Evolutionary conservation across 2,888 invertebrate genomes (phyloP).

Genomic region (Cephus rjabovi): DNA sequence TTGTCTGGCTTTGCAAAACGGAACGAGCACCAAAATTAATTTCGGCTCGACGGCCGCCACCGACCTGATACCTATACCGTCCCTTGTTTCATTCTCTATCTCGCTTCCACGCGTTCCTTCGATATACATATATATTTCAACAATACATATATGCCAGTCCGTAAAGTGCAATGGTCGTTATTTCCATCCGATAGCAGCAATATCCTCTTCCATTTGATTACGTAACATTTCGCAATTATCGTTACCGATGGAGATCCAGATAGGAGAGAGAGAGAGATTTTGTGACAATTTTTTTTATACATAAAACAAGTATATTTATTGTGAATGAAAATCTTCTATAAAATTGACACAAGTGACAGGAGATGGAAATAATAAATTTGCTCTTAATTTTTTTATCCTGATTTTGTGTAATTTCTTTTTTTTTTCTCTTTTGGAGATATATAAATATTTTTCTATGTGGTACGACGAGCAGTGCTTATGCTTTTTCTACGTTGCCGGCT

Average conservation of each 20-base stretch:
- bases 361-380: background rate
- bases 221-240: background rate
- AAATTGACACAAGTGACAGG: background rate
- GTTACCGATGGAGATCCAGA: background rate
- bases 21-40: background rate
- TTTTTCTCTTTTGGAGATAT: background rate
- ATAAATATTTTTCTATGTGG: too few species aligned
- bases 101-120: background rate
- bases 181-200: background rate
- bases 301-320: too few species aligned
- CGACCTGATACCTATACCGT: background rate
- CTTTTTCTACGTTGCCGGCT: background rate
- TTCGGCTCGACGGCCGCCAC: background rate
- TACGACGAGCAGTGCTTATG: background rate
- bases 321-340: too few species aligned
- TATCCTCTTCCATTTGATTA: background rate
- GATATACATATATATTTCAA: too few species aligned
- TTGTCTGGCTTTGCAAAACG: conserved; percentile 9
- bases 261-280: background rate
- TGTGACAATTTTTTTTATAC: background rate
- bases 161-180: background rate
- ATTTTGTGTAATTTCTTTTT: background rate
- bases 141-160: background rate
- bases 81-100: background rate
- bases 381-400: background rate